Percentiles rank a stretch among this genome's conserved stretches.
These are phyloP conservation scores for Micrastur ruficollis DNA, from an alignment of 2,797 vertebrate genomes.

Conservation along the genomic window DNA sequence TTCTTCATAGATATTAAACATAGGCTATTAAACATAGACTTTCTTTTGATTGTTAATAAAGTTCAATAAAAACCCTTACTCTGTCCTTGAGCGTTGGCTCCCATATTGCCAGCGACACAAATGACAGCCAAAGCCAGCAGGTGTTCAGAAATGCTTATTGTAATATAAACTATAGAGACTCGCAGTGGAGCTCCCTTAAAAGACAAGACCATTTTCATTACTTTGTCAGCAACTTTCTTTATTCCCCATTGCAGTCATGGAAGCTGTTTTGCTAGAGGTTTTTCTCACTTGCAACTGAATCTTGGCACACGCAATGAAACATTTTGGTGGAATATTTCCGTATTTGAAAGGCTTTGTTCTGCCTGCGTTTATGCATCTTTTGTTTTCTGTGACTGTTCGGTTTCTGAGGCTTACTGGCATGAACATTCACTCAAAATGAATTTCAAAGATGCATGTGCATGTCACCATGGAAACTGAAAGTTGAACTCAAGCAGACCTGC, in stretches of 20 bases:
- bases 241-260: neutral
- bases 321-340: constrained; percentile 4
- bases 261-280: neutral
- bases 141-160: neutral
- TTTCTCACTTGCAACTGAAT: neutral
- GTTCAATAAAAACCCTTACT: neutral
- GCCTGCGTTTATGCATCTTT: neutral
- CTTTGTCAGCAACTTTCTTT: neutral
- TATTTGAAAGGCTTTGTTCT: neutral
- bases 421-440: neutral
- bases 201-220: neutral
- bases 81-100: neutral
- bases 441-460: neutral
- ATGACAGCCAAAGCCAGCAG: neutral
- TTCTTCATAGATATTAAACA: neutral
- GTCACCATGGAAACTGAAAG: constrained; percentile 3
- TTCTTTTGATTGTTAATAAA: neutral
- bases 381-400: constrained; percentile 7
- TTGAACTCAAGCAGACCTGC: neutral
- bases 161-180: neutral
- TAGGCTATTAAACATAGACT: neutral
- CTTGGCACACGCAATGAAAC: neutral
- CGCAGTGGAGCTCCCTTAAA: neutral
- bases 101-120: neutral
- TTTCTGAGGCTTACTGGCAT: neutral